Conservation (phyloP, 2,888 invertebrate species). For the Pediacus dermestoides region DNA sequence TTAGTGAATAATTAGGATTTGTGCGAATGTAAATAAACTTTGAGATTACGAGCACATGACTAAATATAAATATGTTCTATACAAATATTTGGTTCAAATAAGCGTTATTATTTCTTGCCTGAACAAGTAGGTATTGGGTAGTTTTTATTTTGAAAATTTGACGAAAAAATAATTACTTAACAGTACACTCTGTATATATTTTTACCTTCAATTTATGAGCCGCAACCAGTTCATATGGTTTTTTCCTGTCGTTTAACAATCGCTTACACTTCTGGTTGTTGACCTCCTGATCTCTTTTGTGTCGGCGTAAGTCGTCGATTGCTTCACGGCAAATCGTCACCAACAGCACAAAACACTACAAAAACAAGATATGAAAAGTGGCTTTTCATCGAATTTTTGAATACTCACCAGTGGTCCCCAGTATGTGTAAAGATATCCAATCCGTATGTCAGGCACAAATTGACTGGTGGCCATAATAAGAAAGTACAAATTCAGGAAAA, state of each 20-base stretch:
- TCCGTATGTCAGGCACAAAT: slow-evolving; percentile 93
- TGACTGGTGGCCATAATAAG: slow-evolving; percentile 97
- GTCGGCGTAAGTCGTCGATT: slow-evolving; percentile 90
- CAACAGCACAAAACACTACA: slow-evolving; percentile 82
- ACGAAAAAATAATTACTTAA: no score
- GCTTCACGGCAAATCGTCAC: slow-evolving; percentile 97
- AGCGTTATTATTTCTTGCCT: no score
- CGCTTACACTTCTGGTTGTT: slow-evolving; percentile 92
- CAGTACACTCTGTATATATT: no score
- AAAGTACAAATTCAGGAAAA: slow-evolving; percentile 98
- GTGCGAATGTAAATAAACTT: no score
- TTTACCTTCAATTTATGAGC: slow-evolving; percentile 79
- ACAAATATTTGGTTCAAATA: no score
- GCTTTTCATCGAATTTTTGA: not conserved
- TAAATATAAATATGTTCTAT: no score
- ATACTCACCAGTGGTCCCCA: slow-evolving; percentile 92
- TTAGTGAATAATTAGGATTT: no score
- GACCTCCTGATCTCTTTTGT: slow-evolving; percentile 91
- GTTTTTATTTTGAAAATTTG: no score
- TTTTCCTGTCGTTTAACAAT: slow-evolving; percentile 57
- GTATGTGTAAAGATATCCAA: slow-evolving; percentile 98
- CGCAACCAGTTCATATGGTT: slow-evolving; percentile 68
- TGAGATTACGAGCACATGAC: no score
- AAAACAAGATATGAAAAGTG: slow-evolving; percentile 12
- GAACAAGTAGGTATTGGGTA: no score